Evolutionary conservation across 2,888 invertebrate genomes (phyloP).

Genomic region (Ormyrus rosae): DNA sequence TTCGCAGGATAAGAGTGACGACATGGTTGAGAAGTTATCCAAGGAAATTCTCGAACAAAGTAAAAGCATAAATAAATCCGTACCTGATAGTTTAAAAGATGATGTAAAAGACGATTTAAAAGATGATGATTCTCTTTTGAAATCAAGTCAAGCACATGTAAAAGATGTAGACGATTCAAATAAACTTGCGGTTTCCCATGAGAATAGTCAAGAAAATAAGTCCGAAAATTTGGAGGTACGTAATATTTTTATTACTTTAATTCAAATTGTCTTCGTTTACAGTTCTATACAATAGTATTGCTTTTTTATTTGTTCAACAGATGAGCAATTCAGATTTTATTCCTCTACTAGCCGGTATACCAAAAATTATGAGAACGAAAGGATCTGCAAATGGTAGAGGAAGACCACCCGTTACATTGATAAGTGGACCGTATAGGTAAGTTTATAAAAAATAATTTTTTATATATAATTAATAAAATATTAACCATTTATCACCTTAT

Average conservation of each 20-base stretch:
- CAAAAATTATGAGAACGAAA: constrained; percentile 60
- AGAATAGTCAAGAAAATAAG: constrained; percentile 12
- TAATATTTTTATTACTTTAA: not conserved
- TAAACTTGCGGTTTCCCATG: constrained; percentile 5
- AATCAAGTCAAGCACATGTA: constrained; percentile 46
- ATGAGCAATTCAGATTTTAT: constrained; percentile 60
- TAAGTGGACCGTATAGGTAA: constrained; percentile 67
- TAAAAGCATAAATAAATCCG: constrained; percentile 64
- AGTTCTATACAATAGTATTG: not conserved
- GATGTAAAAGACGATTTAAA: not conserved
- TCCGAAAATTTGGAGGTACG: constrained; percentile 44
- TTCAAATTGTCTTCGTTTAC: not conserved
- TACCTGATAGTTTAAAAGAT: constrained; percentile 53
- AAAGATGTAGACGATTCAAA: constrained; percentile 23
- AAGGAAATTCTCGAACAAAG: constrained; percentile 72
- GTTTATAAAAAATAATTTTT: not conserved
- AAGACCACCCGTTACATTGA: constrained; percentile 68
- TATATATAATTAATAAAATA: not conserved
- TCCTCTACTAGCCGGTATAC: constrained; percentile 66
- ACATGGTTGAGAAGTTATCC: constrained; percentile 67
- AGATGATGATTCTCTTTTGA: constrained; percentile 51
- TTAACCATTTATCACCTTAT: constrained; percentile 1
- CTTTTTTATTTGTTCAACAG: constrained; percentile 34
- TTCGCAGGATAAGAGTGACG: constrained; percentile 56
- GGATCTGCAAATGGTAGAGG: constrained; percentile 58